Conservation (phyloP, 2,888 invertebrate species). For the Eurytoma adleriae region DNA sequence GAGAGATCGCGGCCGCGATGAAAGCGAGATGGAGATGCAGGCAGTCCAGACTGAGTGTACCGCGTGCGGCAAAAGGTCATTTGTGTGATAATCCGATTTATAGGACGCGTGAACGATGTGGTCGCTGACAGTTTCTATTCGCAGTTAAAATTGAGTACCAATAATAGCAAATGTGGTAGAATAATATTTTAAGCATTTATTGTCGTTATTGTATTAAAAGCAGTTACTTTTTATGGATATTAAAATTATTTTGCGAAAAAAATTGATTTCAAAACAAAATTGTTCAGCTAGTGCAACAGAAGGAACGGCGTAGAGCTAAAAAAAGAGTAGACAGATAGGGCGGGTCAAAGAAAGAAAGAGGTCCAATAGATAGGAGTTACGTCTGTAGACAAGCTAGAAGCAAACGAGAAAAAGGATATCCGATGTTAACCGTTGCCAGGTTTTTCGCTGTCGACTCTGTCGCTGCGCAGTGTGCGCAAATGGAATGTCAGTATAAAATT, state of each 20-base stretch:
- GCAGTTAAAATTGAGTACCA: too few relatives aligned
- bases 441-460: constrained; percentile 6
- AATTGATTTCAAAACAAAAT: background rate
- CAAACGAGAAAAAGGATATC: constrained; percentile 18
- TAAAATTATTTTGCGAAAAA: background rate
- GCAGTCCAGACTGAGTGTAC: background rate
- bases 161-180: too few relatives aligned
- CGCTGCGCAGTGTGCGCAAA: background rate
- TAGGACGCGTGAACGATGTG: background rate
- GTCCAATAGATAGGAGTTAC: background rate
- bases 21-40: constrained; percentile 1
- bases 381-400: constrained; percentile 25
- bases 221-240: background rate
- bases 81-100: constrained; percentile 20
- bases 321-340: background rate
- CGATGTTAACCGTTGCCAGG: constrained; percentile 11
- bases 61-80: background rate
- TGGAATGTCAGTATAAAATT: background rate
- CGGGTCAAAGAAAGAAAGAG: background rate
- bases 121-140: background rate
- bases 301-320: background rate
- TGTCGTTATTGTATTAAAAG: too few relatives aligned
- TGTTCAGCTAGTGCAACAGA: background rate
- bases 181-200: too few relatives aligned
- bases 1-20: background rate